Base-by-base conservation (phyloP, 1,140 invertebrate genomes). In the Plodia interpunctella region DNA sequence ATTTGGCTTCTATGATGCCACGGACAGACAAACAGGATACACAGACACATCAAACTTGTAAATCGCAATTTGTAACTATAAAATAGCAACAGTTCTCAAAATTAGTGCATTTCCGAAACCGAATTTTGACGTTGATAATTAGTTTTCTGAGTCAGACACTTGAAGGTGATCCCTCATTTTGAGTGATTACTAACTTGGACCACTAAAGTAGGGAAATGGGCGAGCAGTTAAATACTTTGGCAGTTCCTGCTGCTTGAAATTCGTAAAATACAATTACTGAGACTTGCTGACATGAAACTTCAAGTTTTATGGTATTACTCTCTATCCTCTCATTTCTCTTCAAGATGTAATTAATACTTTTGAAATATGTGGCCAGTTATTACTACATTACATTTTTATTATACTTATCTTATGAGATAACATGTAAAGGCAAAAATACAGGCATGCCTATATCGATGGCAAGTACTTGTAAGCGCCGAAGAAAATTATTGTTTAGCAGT, bases 121-220 rank as follows among this genome's bases (percentile, higher is more conserved):
- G 15, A 44, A 44, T 44, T 44, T 44, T 17, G 38, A 44, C n/a
- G 38, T 44, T 44, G 38, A 44, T 15, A 44, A 44, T 44, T 44
- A 15, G 38, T 15, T 15, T n/a, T 17, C 38, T 44, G 2, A 44
- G 13, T 44, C 6, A 6, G 15, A 44, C 2, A 17, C 38, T 15
- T 44, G 13, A 44, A 44, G 38, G 38, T 44, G 38, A 44, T 44
- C 38, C 38, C n/a, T 44, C 38, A 44, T 44, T 44, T 44, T 44
- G 38, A 44, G 15, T 44, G 38, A 44, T 44, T 15, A 44, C 38
- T 44, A 44, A 44, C 38, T 44, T 44, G 38, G 8, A 44, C 38
- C 38, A 44, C 38, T 44, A 44, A 44, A 44, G 38, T 44, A 44
- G 38, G 15, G 38, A 44, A 44, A 44, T 44, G 38, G 38, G 38